Percentiles rank a stretch among this genome's conserved stretches.
Evolutionary conservation across 2,797 vertebrate genomes (phyloP).

Genomic region (Gymnopithys bicolor): DNA sequence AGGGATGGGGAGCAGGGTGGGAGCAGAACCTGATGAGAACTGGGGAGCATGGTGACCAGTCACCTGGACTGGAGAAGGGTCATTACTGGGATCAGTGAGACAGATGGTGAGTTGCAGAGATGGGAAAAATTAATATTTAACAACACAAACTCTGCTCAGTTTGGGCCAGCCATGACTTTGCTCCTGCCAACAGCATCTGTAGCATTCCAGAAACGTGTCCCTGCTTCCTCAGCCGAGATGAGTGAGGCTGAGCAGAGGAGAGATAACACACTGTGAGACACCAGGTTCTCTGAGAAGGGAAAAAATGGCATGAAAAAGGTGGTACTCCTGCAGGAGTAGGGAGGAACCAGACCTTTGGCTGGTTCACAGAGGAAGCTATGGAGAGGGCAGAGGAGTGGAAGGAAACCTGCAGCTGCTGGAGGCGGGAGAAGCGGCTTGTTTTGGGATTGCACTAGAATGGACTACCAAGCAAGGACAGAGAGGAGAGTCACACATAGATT

Average conservation of each 20-base stretch:
- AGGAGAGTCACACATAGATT: background rate
- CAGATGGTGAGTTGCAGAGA: conserved; percentile 16
- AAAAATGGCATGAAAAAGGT: background rate
- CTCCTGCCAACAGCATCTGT: conserved; percentile 30
- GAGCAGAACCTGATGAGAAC: background rate
- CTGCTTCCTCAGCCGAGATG: background rate
- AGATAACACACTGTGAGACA: background rate
- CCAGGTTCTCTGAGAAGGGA: background rate
- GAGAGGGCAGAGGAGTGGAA: background rate
- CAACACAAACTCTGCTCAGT: background rate
- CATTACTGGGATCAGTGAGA: background rate
- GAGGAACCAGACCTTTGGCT: background rate
- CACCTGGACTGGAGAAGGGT: background rate
- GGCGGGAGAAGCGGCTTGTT: background rate
- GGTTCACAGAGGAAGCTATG: background rate
- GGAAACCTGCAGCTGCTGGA: background rate
- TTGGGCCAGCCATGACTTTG: background rate
- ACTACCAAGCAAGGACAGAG: background rate
- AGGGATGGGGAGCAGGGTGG: background rate
- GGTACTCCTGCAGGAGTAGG: background rate
- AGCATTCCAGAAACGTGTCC: background rate
- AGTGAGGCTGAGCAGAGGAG: background rate
- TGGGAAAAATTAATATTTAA: conserved; percentile 29
- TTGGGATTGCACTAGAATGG: background rate
- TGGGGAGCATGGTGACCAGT: background rate